These are phyloP conservation scores for Neuroterus valhalla DNA, from an alignment of 1,140 invertebrate species.

Conservation along the genomic window DNA sequence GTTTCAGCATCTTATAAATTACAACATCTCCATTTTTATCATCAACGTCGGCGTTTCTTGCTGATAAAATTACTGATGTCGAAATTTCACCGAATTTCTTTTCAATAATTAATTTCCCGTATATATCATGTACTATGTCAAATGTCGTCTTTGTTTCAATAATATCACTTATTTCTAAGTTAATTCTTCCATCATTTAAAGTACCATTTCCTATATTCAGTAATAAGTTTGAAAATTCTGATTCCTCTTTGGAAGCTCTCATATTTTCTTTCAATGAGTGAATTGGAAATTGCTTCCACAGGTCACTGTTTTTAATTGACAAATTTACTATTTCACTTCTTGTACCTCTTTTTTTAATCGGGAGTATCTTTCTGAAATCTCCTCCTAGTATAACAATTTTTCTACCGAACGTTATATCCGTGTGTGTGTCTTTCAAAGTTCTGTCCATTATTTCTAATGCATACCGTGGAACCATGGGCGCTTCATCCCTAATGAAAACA, in stretches of 20 bases:
- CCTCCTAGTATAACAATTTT: too few species aligned
- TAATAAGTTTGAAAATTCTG: too few species aligned
- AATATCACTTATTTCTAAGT: too few species aligned
- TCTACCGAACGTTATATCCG: constrained; percentile 44
- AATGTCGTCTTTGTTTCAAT: too few species aligned
- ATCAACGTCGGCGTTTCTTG: too few species aligned
- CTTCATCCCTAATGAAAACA: constrained; percentile 56
- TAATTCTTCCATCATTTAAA: neutral
- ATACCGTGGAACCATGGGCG: constrained; percentile 43
- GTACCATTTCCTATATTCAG: too few species aligned
- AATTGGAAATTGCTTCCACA: constrained; percentile 1
- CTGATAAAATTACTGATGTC: too few species aligned
- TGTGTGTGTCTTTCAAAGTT: constrained; percentile 39
- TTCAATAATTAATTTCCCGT: constrained; percentile 13
- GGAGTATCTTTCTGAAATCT: neutral
- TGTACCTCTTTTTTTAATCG: neutral
- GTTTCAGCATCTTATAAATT: too few species aligned
- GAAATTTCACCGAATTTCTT: constrained; percentile 33
- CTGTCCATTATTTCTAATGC: constrained; percentile 48
- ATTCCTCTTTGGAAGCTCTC: too few species aligned
- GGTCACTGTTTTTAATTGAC: constrained; percentile 26
- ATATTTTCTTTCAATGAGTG: constrained; percentile 17
- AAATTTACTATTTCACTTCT: too few species aligned
- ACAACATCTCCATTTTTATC: constrained; percentile 33
- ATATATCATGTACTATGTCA: neutral